phyloP scores from a whole-genome alignment of 2,113 vertebrate species.

The Columbina picui region DNA sequence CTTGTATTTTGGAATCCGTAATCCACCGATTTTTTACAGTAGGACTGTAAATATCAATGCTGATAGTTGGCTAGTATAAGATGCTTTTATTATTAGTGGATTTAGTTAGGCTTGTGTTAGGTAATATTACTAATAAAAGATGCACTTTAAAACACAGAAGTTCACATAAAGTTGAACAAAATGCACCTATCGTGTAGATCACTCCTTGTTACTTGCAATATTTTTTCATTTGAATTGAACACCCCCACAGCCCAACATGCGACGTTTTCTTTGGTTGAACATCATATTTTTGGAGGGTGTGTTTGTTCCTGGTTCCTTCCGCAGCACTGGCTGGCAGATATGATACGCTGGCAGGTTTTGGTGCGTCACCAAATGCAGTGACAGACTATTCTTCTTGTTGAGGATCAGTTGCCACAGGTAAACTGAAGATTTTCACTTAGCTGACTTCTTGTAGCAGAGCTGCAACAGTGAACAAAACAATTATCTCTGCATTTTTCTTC shows the following conservation, averaged over 20 bases:
- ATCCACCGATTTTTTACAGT: not conserved
- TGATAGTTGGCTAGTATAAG: not conserved
- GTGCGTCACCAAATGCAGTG: not conserved
- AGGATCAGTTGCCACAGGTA: not conserved
- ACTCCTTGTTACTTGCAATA: not conserved
- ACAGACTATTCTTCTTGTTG: not conserved
- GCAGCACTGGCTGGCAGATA: not conserved
- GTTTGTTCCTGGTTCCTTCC: not conserved
- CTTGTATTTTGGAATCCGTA: not conserved
- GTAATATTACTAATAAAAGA: not conserved
- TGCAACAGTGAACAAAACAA: slow-evolving; percentile 12
- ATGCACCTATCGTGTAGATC: rapidly evolving
- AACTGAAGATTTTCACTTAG: slow-evolving; percentile 9
- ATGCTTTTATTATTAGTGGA: not conserved
- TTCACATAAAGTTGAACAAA: not conserved
- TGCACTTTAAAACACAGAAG: not conserved
- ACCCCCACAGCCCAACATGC: not conserved
- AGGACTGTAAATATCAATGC: not conserved
- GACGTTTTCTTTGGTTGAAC: not conserved
- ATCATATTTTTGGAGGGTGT: not conserved
- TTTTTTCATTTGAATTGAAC: not conserved
- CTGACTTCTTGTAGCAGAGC: not conserved
- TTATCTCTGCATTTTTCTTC: not conserved
- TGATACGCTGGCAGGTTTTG: not conserved
- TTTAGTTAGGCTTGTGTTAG: not conserved